Evolutionary conservation across 1,140 invertebrate species (phyloP).

Genomic region (Drosophila navojoa): DNA sequence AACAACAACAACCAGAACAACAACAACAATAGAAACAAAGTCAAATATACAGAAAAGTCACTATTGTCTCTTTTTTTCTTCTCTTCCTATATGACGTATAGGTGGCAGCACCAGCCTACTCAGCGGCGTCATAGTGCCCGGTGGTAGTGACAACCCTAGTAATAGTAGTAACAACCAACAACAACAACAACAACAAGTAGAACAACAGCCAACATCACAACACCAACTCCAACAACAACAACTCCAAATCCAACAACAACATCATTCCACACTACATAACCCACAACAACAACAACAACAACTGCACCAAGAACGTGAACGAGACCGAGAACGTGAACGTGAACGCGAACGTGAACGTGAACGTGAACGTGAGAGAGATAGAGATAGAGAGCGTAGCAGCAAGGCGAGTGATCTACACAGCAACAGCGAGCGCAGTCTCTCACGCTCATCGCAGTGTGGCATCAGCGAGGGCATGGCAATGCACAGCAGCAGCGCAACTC

Average conservation of each 20-base stretch:
- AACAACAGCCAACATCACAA: constrained; percentile 56
- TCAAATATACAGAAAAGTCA: constrained; percentile 84
- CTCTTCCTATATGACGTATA: constrained; percentile 83
- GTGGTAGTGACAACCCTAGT: constrained; percentile 76
- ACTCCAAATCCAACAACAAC: constrained; percentile 52
- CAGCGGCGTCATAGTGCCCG: constrained; percentile 83
- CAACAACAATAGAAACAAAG: constrained; percentile 56
- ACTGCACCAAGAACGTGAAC: constrained; percentile 39
- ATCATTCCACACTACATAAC: constrained; percentile 75
- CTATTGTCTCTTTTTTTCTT: constrained; percentile 84
- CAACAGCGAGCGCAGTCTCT: constrained; percentile 60
- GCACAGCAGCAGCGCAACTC: constrained; percentile 50
- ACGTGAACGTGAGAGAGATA: constrained; percentile 26
- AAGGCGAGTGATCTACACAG: constrained; percentile 15
- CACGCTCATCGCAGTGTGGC: constrained; percentile 57
- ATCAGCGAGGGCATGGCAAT: constrained; percentile 23
- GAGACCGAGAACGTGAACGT: constrained; percentile 37
- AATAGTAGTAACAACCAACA: constrained; percentile 74
- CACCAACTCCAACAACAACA: constrained; percentile 40
- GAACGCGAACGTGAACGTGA: constrained; percentile 38
- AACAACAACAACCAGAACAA: constrained; percentile 20
- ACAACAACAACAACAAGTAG: constrained; percentile 53
- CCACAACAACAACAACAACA: constrained; percentile 35
- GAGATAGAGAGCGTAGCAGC: constrained; percentile 37
- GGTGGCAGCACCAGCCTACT: constrained; percentile 84